Base-by-base conservation (phyloP, 2,888 invertebrate species). In the Leucozona laternaria region DNA sequence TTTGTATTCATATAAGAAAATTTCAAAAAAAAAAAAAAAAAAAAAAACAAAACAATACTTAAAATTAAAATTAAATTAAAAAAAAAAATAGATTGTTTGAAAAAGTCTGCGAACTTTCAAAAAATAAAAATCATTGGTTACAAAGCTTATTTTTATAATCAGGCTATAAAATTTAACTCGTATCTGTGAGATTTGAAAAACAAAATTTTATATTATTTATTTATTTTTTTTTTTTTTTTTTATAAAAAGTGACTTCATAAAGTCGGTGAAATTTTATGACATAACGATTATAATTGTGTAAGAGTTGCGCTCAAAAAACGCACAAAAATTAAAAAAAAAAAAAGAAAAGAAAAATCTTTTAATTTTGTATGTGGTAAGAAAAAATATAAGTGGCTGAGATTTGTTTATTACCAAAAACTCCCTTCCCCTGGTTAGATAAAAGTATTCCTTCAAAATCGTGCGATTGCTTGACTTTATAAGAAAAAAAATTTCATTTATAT, bases 311-410 rank as follows among this genome's bases (percentile, higher is more conserved):
- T 89, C 89, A 73, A 83, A 89, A 90, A 89, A 89, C 89, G 89
- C 89, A 89, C 83, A 89, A 88, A 77, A 83, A 79, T 71, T 25
- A 60, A 68, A 25, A 53, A 55, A 64, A 64, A 40, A 31, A 50
- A 40, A 31, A 31, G 8, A 31, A 25, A 57, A 57, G 25, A 10
- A 66, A 58, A 66, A 50, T 13, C 11, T 31, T 57, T 22, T 53
- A 25, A 53, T 15, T 53, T 53, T 25, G 15, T 2, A 15, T 8
- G 13, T 53, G 53, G 25, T 53, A 25, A 53, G 25, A n/a, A 55
- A 79, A 53, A 71, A 28, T 17, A 64, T 73, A 88, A 86, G 91
- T 91, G 91, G 91, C 91, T 91, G 90, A 88, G 80, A 79, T 83
- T 76, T 78, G 58, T 79, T 79, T 58, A 57, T 75, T 40, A 3